Percentiles rank a stretch among this genome's conserved stretches.
These are phyloP conservation scores for Mercenaria mercenaria DNA, from an alignment of 1,140 invertebrate species.

Conservation along the genomic window DNA sequence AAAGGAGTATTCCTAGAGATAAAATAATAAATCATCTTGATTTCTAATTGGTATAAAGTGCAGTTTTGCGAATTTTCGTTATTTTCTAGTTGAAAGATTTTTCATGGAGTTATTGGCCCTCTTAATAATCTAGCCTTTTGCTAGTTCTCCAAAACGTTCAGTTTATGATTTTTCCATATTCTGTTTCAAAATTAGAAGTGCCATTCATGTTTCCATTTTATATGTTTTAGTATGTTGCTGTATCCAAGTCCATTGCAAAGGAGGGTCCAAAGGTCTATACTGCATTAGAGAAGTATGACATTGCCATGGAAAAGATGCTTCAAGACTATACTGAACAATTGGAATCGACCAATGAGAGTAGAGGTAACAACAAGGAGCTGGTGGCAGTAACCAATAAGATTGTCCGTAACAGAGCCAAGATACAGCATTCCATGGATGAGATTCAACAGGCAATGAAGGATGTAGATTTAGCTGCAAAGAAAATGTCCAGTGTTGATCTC, in stretches of 20 bases:
- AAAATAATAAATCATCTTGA: no score
- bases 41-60: no score
- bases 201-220: no score
- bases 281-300: conserved; percentile 72
- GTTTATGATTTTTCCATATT: no score
- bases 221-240: conserved; percentile 76
- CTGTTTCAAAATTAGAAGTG: no score
- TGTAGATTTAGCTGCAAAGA: conserved; percentile 51
- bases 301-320: conserved; percentile 67
- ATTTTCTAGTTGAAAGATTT: no score
- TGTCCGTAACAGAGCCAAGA: conserved; percentile 75
- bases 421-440: conserved; percentile 71
- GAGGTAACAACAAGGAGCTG: conserved; percentile 57
- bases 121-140: no score
- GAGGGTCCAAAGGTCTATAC: conserved; percentile 72
- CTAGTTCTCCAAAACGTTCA: no score
- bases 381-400: conserved; percentile 64
- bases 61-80: no score
- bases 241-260: conserved; percentile 73
- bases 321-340: conserved; percentile 67
- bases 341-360: conserved; percentile 34
- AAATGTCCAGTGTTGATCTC: conserved; percentile 59
- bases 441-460: conserved; percentile 49
- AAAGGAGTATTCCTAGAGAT: no score
- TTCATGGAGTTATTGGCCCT: no score